Conservation (phyloP, 2,888 invertebrate genomes). For the Patella ulyssiponensis region DNA sequence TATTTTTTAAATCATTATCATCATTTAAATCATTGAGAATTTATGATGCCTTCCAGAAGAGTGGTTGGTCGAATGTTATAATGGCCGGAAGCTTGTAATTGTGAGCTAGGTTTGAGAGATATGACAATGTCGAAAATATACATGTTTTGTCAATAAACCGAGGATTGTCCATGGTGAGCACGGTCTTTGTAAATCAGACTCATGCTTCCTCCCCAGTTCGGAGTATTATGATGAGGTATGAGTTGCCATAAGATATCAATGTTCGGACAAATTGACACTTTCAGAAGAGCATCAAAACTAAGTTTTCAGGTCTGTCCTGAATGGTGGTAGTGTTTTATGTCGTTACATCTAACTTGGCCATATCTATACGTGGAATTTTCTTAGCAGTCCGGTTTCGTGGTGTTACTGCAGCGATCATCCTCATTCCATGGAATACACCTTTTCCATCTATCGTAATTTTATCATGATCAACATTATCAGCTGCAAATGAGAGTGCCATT, state of each 20-base stretch:
- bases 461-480: constrained; percentile 53
- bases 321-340: neutral
- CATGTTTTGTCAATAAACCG: neutral
- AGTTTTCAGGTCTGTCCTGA: neutral
- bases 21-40: neutral
- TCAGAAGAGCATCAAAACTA: neutral
- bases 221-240: neutral
- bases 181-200: neutral
- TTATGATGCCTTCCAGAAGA: no score
- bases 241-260: no score
- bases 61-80: neutral
- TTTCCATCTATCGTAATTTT: constrained; percentile 37
- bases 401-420: neutral
- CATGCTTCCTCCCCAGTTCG: neutral
- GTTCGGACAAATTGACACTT: neutral
- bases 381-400: neutral
- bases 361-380: neutral
- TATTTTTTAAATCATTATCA: neutral
- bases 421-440: neutral
- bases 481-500: constrained; percentile 42
- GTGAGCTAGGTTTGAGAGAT: neutral
- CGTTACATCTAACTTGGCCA: neutral
- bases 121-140: neutral
- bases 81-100: neutral
- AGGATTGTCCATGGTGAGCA: neutral